Evolutionary conservation across 2,888 invertebrate genomes (phyloP).

Genomic region (Hirtodrosophila cameraria): DNA sequence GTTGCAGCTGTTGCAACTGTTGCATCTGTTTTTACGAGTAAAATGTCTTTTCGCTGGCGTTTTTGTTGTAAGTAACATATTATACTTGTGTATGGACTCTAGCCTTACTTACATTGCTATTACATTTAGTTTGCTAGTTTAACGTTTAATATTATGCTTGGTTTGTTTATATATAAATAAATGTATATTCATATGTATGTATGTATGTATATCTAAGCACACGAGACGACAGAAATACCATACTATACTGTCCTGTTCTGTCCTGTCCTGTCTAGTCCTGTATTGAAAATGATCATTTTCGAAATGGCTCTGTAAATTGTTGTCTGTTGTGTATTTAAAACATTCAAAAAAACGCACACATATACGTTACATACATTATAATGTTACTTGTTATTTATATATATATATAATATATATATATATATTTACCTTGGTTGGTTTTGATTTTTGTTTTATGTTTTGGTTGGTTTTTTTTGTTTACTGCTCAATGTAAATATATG

Average conservation of each 20-base stretch:
- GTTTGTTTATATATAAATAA: slow-evolving; percentile 18
- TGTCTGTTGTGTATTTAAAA: slow-evolving; percentile 14
- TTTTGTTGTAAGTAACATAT: slow-evolving; percentile 3
- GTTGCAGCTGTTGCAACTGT: slow-evolving; percentile 1
- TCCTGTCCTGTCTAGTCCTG: too few species aligned
- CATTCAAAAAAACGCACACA: slow-evolving; percentile 13
- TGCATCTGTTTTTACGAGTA: not conserved
- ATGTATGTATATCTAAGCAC: slow-evolving; percentile 26
- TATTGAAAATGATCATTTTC: slow-evolving; percentile 1
- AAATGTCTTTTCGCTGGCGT: slow-evolving; percentile 6
- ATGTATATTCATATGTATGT: slow-evolving; percentile 31
- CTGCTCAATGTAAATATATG: slow-evolving; percentile 39
- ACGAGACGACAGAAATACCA: slow-evolving; percentile 29
- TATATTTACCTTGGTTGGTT: slow-evolving; percentile 17
- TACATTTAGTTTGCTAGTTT: slow-evolving; percentile 52
- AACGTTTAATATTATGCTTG: slow-evolving; percentile 41
- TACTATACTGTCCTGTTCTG: not conserved
- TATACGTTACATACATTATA: slow-evolving; percentile 20
- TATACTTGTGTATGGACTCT: slow-evolving; percentile 23
- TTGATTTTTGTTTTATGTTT: slow-evolving; percentile 9
- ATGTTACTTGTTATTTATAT: slow-evolving; percentile 28
- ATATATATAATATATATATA: too few species aligned
- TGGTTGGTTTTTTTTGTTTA: slow-evolving; percentile 31
- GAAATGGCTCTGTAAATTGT: slow-evolving; percentile 6
- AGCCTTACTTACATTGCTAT: slow-evolving; percentile 30